A percentile compares a stretch with the other conserved stretches of the same genome.
These are phyloP conservation scores for Gyps fulvus DNA, from an alignment of 2,113 vertebrate species.

Conservation along the genomic window DNA sequence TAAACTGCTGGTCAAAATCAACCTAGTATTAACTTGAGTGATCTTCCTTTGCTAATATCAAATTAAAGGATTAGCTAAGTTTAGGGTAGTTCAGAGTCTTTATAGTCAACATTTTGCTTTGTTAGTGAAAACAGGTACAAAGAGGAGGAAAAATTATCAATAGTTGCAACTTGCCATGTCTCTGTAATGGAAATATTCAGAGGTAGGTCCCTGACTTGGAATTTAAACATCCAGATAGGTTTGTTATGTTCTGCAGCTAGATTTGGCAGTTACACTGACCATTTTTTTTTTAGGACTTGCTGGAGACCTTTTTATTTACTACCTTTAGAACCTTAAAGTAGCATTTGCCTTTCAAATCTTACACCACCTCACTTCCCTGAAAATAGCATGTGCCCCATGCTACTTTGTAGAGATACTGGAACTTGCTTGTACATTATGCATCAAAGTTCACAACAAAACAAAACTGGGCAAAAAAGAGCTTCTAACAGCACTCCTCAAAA, in stretches of 20 bases:
- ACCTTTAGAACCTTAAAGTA: not conserved
- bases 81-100: not conserved
- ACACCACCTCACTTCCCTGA: not conserved
- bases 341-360: not conserved
- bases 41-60: not conserved
- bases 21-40: not conserved
- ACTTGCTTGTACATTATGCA: not conserved
- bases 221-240: not conserved
- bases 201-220: not conserved
- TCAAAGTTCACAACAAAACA: not conserved
- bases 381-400: accelerated
- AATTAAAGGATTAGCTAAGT: not conserved
- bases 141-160: not conserved
- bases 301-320: not conserved
- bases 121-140: not conserved
- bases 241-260: not conserved
- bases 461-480: not conserved
- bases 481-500: not conserved
- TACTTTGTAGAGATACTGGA: not conserved
- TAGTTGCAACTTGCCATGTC: accelerated
- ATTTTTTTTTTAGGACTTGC: not conserved
- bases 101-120: not conserved
- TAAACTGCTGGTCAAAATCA: not conserved
- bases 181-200: not conserved
- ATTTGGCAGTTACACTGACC: not conserved